Conservation (phyloP, 2,797 vertebrate species). For the Luscinia luscinia region DNA sequence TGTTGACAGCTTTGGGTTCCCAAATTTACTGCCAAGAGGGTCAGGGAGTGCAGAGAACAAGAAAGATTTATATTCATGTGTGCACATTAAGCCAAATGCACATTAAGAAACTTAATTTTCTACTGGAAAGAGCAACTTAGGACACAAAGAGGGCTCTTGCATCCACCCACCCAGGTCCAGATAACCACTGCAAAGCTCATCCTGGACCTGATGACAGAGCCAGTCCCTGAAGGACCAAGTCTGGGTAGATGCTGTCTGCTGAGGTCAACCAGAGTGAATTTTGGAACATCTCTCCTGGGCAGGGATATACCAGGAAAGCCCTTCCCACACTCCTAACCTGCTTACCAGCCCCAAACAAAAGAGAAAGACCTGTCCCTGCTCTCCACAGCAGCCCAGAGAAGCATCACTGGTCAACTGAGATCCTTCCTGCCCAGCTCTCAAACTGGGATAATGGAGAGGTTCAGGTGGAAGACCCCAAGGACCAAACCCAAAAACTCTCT, state of each 20-base stretch:
- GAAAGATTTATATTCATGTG: slow-evolving; percentile 61
- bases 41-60: slow-evolving; percentile 9
- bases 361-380: not conserved
- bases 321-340: not conserved
- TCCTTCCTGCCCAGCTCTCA: not conserved
- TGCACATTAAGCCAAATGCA: slow-evolving; percentile 35
- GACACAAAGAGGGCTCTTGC: slow-evolving; percentile 29
- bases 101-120: slow-evolving; percentile 65
- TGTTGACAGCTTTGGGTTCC: slow-evolving; percentile 59
- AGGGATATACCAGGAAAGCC: not conserved
- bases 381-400: not conserved
- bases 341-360: not conserved
- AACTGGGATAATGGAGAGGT: fast-evolving
- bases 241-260: not conserved
- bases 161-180: not conserved
- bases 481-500: not conserved
- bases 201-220: not conserved
- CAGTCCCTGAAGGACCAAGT: not conserved
- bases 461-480: not conserved
- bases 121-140: slow-evolving; percentile 54
- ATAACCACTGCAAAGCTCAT: not conserved
- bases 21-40: slow-evolving; percentile 62
- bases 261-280: fast-evolving
- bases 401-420: fast-evolving
- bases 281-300: not conserved